Evolutionary conservation across 1,140 invertebrate species (phyloP).

Genomic region (Bombus haemorrhoidalis): DNA sequence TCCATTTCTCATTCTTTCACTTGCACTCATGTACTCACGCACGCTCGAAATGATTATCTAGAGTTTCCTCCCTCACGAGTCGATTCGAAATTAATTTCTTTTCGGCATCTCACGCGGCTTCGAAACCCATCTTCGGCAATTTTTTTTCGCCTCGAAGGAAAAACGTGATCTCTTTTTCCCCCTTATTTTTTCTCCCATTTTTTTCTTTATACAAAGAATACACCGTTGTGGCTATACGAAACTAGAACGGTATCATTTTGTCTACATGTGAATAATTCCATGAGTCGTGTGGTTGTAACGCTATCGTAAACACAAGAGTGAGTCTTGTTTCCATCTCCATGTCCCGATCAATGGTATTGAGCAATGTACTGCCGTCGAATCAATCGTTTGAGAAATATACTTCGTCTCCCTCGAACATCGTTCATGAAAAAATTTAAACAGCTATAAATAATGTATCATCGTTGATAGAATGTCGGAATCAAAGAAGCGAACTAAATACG

Average conservation of each 20-base stretch:
- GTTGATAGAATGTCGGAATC: background rate
- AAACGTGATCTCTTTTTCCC: background rate
- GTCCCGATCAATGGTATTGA: slow-evolving; percentile 64
- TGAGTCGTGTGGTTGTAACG: slow-evolving; percentile 44
- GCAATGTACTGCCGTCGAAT: slow-evolving; percentile 60
- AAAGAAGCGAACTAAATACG: too few relatives aligned
- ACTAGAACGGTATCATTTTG: slow-evolving; percentile 45
- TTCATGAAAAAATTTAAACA: background rate
- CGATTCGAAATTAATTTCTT: slow-evolving; percentile 33
- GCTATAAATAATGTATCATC: background rate
- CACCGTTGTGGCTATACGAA: slow-evolving; percentile 39
- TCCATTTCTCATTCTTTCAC: slow-evolving; percentile 15
- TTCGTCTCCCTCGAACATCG: background rate
- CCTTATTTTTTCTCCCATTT: background rate
- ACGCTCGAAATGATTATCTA: slow-evolving; percentile 66
- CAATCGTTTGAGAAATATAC: slow-evolving; percentile 7
- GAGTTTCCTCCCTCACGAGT: slow-evolving; percentile 41
- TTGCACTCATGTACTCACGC: slow-evolving; percentile 25
- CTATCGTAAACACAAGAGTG: slow-evolving; percentile 53
- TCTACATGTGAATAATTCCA: slow-evolving; percentile 46
- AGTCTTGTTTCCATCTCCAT: slow-evolving; percentile 40
- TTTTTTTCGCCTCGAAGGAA: slow-evolving; percentile 7
- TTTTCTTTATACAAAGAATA: slow-evolving; percentile 58
- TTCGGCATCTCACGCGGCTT: slow-evolving; percentile 32
- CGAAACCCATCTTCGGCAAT: background rate